Base-by-base conservation (phyloP, 2,113 vertebrate species). In the Dipodomys stephensi region DNA sequence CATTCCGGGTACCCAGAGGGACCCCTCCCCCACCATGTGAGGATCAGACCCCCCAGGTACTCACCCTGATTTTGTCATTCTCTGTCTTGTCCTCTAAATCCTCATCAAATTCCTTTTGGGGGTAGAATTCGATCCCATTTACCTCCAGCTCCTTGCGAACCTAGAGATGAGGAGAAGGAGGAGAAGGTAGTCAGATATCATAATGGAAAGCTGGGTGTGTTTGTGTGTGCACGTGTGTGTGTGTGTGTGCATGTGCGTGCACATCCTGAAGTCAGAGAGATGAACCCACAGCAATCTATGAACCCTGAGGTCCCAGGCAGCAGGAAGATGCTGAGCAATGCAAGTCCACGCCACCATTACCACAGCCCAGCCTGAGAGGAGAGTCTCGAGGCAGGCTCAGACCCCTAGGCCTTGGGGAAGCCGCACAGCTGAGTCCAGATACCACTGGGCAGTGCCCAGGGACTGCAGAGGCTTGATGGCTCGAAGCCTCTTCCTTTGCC, bases 31-130 rank as follows among this genome's bases (percentile, higher is more conserved):
- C 39, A 39, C 39, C 39, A 32, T 5, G 44, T 25, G 71, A 60
- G 3, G 0, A 83, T 6, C 28, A 25, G 64, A n/a, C 25, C 16
- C 64, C 39, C 44, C 12, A 1, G 3, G 18, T 67, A 95, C 99
- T 94, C 98, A 99, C 99, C 98, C 99, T 98, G 97, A 99, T 99
- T 97, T 99, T 99, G 98, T 99, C 99, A 0, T 99, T 99, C 96
- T 99, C 99, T 27, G 98, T 99, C 98, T 99, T 99, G 97, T 99
- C 99, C 93, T 99, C 99, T 98, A 99, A 97, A 97, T 99, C 99
- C 30, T 99, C 99, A 92, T 99, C 99, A 83, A 99, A 99, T 96
- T 99, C 99, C 95, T 99, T 99, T 97, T 99, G 99, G 7, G 99
- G 99, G 90, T 99, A 99, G 98, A 99, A 99, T 94, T 99, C 99